Base-by-base conservation (phyloP, 2,113 vertebrate species). In the Tetrao urogallus region DNA sequence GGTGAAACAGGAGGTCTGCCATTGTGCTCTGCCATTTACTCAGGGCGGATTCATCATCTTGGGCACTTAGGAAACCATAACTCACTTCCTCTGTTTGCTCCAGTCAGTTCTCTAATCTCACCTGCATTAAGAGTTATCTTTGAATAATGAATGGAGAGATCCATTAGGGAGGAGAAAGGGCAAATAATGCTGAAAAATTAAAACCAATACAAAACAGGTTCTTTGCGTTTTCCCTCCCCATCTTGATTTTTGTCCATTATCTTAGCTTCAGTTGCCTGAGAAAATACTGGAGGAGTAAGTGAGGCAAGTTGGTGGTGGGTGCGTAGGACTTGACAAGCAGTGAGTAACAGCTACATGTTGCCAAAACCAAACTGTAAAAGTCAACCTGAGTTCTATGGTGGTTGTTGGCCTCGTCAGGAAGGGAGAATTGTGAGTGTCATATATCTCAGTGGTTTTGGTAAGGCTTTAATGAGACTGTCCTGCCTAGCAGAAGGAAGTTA, bases 91-190 rank as follows among this genome's bases (percentile, higher is more conserved):
- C 67, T 50, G 8, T 42, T 38, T 64, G 84, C 94, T 57, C 32
- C 87, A 34, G 84, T 45, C 77, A 2, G 7, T 19, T 12, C 94
- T 66, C 78, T 70, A 18, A 77, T 74, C 92, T 76, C 20, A 3
- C 42, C 4, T n/a, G 92, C 96, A 95, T 96, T 95, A 96, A 28
- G 85, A 71, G 79, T 80, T 86, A 65, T 66, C 92, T 95, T 88
- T 96, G 96, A 96, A 95, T 96, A 96, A 96, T 95, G 94, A 94
- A 96, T 96, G 96, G 88, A 10, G 89, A 86, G 48, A 74, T 38
- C 92, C 94, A 96, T 96, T 95, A 94, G 71, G 82, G 5, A n/a
- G 90, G 88, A 73, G 76, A 95, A 90, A 95, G 94, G 91, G 74
- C 94, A 91, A 58, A 43, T 45, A 60, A 86, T 30, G 24, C 77